phyloP scores from a whole-genome alignment of 2,797 vertebrate genomes.

The Lutjanus campechanus region DNA sequence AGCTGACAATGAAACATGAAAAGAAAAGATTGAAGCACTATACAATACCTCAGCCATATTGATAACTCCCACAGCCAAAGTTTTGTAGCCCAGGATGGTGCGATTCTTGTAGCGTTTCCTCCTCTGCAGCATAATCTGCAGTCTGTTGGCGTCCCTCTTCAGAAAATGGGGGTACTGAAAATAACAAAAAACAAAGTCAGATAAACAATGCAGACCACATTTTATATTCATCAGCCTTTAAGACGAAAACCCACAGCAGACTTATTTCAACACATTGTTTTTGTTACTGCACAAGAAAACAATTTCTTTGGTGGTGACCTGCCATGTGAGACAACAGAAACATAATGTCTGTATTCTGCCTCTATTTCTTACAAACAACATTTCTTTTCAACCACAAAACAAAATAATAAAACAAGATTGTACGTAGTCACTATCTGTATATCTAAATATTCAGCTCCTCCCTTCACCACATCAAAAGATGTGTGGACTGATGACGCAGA shows the following conservation, averaged over 20 bases:
- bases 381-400: background rate
- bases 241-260: background rate
- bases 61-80: constrained; percentile 92
- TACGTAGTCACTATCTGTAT: background rate
- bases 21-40: constrained; percentile 4
- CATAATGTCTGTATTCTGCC: background rate
- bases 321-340: background rate
- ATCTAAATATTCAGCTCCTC: background rate
- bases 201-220: constrained; percentile 16
- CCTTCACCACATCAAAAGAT: background rate
- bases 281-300: background rate
- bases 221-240: constrained; percentile 16
- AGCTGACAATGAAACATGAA: constrained; percentile 30
- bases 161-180: constrained; percentile 93
- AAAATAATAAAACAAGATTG: constrained; percentile 7
- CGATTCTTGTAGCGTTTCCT: constrained; percentile 96
- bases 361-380: constrained; percentile 5
- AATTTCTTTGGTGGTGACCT: background rate
- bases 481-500: background rate
- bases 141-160: constrained; percentile 93
- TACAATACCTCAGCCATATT: constrained; percentile 92
- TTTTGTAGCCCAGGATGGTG: constrained; percentile 95
- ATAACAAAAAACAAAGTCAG: constrained; percentile 35
- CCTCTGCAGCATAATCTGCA: constrained; percentile 94
- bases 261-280: constrained; percentile 13